Conservation (phyloP, 30 jellyfish, hydroid and myxozoan species). For the Sanderia malayensis region DNA sequence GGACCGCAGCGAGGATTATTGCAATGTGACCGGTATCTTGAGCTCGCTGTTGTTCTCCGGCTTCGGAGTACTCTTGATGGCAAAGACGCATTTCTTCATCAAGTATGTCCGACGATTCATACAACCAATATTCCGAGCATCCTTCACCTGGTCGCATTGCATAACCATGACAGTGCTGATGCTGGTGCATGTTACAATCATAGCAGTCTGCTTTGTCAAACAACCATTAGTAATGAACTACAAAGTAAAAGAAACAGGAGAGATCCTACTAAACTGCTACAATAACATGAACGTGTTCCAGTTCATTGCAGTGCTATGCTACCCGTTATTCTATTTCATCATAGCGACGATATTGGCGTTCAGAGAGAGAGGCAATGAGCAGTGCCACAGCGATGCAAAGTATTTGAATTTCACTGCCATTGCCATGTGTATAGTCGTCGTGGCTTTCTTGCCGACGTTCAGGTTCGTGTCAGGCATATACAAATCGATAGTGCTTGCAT, state of each 20-base stretch:
- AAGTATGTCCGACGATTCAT: conserved; percentile 19
- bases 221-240: conserved; percentile 28
- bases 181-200: conserved; percentile 25
- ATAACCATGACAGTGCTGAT: conserved; percentile 31
- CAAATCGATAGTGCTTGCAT: conserved; percentile 62
- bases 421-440: conserved; percentile 67
- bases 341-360: conserved; percentile 59
- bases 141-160: conserved; percentile 28
- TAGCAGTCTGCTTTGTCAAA: conserved; percentile 18
- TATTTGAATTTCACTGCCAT: conserved; percentile 58
- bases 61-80: conserved; percentile 38
- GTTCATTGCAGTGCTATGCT: conserved; percentile 17
- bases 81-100: conserved; percentile 40
- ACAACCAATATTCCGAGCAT: neutral
- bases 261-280: conserved; percentile 36
- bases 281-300: conserved; percentile 33
- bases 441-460: conserved; percentile 63
- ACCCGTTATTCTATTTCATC: conserved; percentile 48
- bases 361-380: conserved; percentile 42
- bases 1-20: conserved; percentile 13
- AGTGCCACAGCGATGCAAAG: conserved; percentile 24
- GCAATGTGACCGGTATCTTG: conserved; percentile 28
- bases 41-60: conserved; percentile 33
- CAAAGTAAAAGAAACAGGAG: conserved; percentile 1
- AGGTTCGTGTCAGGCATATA: conserved; percentile 57